Evolutionary conservation across 23 tunicate genomes (phyloP), one percentile per base, ranked within the genome.

Genomic region (Phallusia fumigata): DNA sequence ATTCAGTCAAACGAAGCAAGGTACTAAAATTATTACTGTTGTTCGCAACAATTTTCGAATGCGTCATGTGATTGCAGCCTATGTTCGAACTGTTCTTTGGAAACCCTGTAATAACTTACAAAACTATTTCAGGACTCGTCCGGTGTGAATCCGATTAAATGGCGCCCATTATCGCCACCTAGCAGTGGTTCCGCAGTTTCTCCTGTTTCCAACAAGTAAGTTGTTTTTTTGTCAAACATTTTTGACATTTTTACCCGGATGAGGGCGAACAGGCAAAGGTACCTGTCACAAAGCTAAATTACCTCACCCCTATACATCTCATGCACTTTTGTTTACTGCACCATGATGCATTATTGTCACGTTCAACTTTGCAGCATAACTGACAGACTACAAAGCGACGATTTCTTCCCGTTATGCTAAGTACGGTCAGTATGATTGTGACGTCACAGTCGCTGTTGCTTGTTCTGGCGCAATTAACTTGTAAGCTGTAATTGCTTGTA

Each of bases 91-190:
- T 40, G 47, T n/a, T n/a, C n/a, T n/a, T n/a, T n/a, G n/a, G n/a
- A n/a, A n/a, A n/a, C 13, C 28, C 13, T 11, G 69, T 24, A 58
- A 58, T 58, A 13, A 6, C 22, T 31, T 11, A 74, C 12, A 30
- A 11, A 15, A 21, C 2, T 74, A 8, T 74, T 58, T 24, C 28
- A 58, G 69, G 69, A 58, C 28, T 58, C 69, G 28, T 16, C 69
- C 8, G 28, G 69, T 16, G 28, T 24, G 28, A 74, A 74, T 31
- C 77, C 77, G 40, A 74, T 74, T 33, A 74, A 74, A 74, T 74
- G 77, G 77, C 36, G 77, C 36, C 36, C 45, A 3, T 15, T 74
- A 74, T 32, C 77, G 40, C 45, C 77, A 74, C 77, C 77, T 74
- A 74, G 77, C 45, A 33, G 77, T 11, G 35, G 30, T 32, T 74